These are phyloP conservation scores for Megaustenia siamemsis DNA, from an alignment of 2,888 invertebrate genomes.

Conservation along the genomic window DNA sequence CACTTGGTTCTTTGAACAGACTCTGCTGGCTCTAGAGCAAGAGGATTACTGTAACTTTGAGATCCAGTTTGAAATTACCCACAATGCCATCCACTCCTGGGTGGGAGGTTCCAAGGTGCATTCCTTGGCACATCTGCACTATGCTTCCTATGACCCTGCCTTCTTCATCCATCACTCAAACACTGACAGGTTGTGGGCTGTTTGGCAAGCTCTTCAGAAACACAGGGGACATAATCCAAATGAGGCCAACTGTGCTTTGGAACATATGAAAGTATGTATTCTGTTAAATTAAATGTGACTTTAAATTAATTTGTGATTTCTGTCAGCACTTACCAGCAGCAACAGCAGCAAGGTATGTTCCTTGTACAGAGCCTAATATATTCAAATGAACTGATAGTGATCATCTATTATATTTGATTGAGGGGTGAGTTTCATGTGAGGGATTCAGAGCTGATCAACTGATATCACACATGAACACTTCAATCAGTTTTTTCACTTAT, in stretches of 20 bases:
- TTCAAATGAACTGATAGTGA: no score
- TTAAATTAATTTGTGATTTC: no score
- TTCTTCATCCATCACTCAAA: constrained; percentile 61
- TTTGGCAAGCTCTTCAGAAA: constrained; percentile 61
- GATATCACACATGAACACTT: no score
- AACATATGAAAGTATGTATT: constrained; percentile 54
- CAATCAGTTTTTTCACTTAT: no score
- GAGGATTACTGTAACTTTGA: constrained; percentile 62
- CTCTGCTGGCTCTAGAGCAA: constrained; percentile 59
- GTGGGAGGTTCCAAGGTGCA: constrained; percentile 57
- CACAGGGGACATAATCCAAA: constrained; percentile 58
- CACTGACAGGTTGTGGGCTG: constrained; percentile 60
- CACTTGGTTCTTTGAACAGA: constrained; percentile 60
- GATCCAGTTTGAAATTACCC: constrained; percentile 61
- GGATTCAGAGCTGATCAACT: no score
- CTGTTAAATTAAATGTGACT: no score
- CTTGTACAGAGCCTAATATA: no score
- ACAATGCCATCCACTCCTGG: constrained; percentile 60
- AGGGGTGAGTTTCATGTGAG: no score
- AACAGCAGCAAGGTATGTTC: no score
- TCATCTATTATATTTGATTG: no score
- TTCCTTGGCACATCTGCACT: constrained; percentile 60
- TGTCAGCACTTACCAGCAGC: no score
- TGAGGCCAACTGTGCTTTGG: constrained; percentile 60
- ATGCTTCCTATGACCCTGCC: constrained; percentile 60